phyloP scores from a whole-genome alignment of 2,888 invertebrate genomes.

The Dryomyza anilis region DNA sequence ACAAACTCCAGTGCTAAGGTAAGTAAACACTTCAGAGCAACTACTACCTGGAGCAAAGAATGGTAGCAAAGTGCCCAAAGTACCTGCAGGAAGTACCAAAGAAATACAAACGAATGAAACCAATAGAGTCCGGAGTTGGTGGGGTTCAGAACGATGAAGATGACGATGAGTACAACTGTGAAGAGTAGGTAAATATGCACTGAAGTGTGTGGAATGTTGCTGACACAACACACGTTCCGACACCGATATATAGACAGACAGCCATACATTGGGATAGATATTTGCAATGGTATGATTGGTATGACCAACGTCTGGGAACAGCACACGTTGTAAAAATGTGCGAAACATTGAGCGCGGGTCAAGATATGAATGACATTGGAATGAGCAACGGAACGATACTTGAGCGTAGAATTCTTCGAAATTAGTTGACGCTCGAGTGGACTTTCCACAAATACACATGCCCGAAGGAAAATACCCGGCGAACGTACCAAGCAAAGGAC shows the following conservation, averaged over 20 bases:
- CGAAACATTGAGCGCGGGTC: neutral
- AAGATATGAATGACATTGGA: no score
- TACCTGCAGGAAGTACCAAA: neutral
- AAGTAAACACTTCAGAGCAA: neutral
- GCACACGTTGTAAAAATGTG: neutral
- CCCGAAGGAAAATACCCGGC: neutral
- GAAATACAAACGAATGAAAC: no score
- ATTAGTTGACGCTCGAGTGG: conserved; percentile 20
- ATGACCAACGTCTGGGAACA: neutral
- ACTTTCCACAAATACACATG: neutral
- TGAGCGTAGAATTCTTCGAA: neutral
- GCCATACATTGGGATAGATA: neutral
- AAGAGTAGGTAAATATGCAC: neutral
- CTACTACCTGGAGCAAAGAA: neutral
- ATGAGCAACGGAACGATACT: neutral
- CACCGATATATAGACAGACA: neutral
- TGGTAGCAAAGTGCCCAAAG: neutral
- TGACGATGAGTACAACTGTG: neutral
- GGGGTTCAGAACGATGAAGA: neutral
- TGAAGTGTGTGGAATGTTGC: conserved; percentile 11
- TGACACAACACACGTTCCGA: neutral
- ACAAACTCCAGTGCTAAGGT: neutral
- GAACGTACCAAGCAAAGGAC: neutral
- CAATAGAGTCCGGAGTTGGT: neutral
- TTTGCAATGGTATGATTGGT: neutral